Percentiles rank a stretch among this genome's conserved stretches.
phyloP scores from a whole-genome alignment of 2,797 vertebrate species.

The Coracias cyanogaster region DNA sequence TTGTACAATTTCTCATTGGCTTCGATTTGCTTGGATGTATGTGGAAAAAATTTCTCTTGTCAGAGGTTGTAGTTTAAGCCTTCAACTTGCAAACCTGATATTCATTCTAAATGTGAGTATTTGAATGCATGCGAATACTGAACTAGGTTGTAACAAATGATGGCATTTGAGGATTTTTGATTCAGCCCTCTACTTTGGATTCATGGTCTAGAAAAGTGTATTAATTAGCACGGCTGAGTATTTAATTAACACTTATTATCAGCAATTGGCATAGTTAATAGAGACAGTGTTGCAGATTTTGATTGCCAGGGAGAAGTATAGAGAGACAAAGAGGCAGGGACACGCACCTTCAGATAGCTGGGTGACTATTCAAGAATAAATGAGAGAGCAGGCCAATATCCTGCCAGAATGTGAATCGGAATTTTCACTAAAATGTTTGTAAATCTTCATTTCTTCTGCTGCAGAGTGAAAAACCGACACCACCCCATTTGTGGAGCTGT shows the following conservation, averaged over 20 bases:
- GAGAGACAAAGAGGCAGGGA: not conserved
- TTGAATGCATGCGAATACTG: not conserved
- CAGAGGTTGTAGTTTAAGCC: not conserved
- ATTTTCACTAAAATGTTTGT: not conserved
- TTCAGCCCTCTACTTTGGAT: not conserved
- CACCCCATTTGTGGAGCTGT: not conserved
- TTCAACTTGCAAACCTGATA: not conserved
- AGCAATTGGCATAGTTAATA: not conserved
- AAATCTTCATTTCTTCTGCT: not conserved
- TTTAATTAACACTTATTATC: not conserved
- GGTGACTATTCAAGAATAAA: not conserved
- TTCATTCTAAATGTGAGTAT: not conserved
- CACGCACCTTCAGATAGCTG: not conserved
- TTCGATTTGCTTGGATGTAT: not conserved
- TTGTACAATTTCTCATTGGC: not conserved
- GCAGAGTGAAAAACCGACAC: not conserved
- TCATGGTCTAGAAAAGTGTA: not conserved
- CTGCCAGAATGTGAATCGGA: not conserved
- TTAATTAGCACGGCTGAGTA: not conserved
- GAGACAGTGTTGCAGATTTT: not conserved
- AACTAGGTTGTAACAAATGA: not conserved
- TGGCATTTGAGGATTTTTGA: not conserved
- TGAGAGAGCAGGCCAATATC: not conserved
- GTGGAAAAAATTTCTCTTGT: not conserved
- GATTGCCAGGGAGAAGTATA: not conserved